Evolutionary conservation across 2,113 vertebrate species (phyloP), one percentile per base, ranked within the genome.

Genomic region (Melanostigma gelatinosum): DNA sequence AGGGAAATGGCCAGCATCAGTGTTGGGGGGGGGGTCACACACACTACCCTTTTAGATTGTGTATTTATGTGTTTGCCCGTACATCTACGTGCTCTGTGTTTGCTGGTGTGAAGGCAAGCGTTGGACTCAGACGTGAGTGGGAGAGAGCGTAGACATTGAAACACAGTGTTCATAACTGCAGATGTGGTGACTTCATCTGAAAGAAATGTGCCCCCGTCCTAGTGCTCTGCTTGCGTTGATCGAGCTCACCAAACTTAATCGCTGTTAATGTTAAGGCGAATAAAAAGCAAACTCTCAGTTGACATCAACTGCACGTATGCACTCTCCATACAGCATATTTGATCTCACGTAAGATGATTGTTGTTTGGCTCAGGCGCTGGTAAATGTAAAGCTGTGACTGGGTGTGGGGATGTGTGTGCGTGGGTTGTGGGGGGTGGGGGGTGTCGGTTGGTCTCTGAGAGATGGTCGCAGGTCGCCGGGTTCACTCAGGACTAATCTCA

Each of bases 1-100:
- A 95, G 95, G 95, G 94, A 95, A 94, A 91, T 46, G 85, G 76
- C 77, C 89, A 85, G 85, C 71, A 83, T 86, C 89, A 70, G 81
- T 22, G n/a, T 4, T 8, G 15, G 20, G 10, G 6, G 6, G 4
- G 48, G 24, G 24, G 42, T 15, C n/a, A 12, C 54, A n/a, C 52
- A 12, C 34, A 40, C n/a, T 13, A 32, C 81, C 76, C 66, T 15
- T 82, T 50, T 8, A 68, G 70, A 75, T 22, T 71, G 65, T 36
- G 79, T 55, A 60, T 78, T 61, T 72, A 22, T 57, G 71, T 73
- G 75, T 67, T 67, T 82, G 64, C 27, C 40, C 55, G 10, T 12
- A 61, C 71, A 67, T 71, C 57, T 61, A 2, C n/a, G 20, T 11
- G 46, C 29, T 68, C 32, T 4, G 27, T 46, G 32, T 78, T 79